Evolutionary conservation across 2,888 invertebrate genomes (phyloP).

Genomic region (Lutraria lutraria): DNA sequence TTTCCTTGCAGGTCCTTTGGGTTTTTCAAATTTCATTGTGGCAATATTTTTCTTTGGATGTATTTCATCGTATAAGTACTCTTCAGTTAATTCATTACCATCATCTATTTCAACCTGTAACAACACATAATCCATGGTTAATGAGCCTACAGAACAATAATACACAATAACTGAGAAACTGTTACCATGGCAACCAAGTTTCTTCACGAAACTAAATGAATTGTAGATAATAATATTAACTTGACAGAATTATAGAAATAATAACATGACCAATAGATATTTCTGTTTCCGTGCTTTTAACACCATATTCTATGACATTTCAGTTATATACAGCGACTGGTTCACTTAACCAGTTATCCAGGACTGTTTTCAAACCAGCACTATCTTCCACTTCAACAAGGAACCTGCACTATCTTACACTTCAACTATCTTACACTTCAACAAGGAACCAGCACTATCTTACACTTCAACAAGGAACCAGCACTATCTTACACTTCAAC

Average conservation of each 20-base stretch:
- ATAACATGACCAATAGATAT: too few species aligned
- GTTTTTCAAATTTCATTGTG: conserved; percentile 92
- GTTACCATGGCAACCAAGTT: too few species aligned
- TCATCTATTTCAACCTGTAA: conserved; percentile 95
- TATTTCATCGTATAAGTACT: conserved; percentile 95
- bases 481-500: background rate
- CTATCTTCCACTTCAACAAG: background rate
- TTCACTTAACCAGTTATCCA: background rate
- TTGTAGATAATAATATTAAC: too few species aligned
- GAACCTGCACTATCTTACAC: background rate
- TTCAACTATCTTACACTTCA: background rate
- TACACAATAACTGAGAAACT: background rate
- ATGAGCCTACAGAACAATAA: background rate
- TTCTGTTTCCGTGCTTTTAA: background rate
- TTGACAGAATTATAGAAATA: too few species aligned
- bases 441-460: background rate
- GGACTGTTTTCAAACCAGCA: background rate
- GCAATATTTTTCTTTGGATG: conserved; percentile 93
- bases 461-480: background rate
- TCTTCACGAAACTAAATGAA: too few species aligned
- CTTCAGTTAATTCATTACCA: conserved; percentile 95
- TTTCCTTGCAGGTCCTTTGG: conserved; percentile 97
- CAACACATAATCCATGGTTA: conserved; percentile 63
- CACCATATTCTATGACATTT: background rate
- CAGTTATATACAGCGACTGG: background rate